Evolutionary conservation across 2,113 vertebrate species (phyloP).

Genomic region (Paracyprichromis sp.): DNA sequence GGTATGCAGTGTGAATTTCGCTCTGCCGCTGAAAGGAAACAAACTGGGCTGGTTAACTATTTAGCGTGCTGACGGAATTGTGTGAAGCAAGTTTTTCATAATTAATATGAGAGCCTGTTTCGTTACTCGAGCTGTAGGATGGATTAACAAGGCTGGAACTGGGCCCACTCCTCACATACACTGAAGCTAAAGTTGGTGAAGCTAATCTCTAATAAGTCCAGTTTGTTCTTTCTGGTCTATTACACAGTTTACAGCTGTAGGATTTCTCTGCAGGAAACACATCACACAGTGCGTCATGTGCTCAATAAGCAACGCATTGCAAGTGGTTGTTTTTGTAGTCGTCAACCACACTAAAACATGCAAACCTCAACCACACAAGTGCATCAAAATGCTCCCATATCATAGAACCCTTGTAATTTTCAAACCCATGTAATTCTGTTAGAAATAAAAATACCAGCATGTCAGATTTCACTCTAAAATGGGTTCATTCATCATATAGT

Average conservation of each 20-base stretch:
- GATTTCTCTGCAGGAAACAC: neutral
- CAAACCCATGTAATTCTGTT: neutral
- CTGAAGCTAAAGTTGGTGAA: neutral
- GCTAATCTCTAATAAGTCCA: neutral
- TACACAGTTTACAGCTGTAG: neutral
- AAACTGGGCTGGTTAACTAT: neutral
- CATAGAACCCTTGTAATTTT: fast-evolving
- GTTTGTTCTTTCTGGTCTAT: neutral
- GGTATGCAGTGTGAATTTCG: neutral
- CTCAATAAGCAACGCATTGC: neutral
- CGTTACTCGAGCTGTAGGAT: neutral
- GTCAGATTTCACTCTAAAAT: neutral
- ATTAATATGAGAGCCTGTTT: neutral
- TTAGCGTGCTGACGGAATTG: neutral
- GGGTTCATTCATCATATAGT: neutral
- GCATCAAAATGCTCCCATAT: neutral
- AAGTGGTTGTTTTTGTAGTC: neutral
- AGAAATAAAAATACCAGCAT: neutral
- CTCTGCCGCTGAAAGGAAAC: neutral
- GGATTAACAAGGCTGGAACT: neutral
- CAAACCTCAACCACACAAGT: neutral
- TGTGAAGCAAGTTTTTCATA: neutral
- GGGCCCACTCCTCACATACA: neutral
- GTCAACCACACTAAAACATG: neutral
- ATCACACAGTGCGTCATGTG: neutral